phyloP scores from a whole-genome alignment of 2,113 vertebrate species.

The Balaeniceps rex region DNA sequence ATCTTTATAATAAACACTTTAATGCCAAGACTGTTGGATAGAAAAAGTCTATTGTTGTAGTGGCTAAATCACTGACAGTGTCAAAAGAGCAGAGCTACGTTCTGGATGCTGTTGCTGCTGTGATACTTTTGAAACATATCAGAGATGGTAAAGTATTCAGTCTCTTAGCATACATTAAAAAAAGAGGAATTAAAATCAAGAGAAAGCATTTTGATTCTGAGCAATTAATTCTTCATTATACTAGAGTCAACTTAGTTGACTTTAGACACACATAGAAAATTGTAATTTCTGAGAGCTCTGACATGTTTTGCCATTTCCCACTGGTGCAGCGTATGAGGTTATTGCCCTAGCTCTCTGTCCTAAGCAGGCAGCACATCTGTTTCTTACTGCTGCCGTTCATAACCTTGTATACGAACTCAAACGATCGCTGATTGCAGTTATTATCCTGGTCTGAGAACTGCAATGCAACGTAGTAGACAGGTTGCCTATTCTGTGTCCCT shows the following conservation, averaged over 20 bases:
- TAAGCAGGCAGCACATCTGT: not conserved
- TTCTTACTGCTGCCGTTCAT: not conserved
- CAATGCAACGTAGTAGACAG: not conserved
- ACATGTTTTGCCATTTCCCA: not conserved
- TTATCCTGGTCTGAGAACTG: not conserved
- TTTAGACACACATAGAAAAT: not conserved
- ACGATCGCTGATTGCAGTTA: not conserved
- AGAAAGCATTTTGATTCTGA: conserved; percentile 1
- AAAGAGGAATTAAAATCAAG: not conserved
- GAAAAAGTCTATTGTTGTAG: not conserved
- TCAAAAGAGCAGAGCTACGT: not conserved
- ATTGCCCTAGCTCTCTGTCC: not conserved
- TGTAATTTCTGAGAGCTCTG: not conserved
- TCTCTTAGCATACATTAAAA: not conserved
- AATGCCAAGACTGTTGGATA: not conserved
- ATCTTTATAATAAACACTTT: not conserved
- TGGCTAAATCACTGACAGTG: not conserved
- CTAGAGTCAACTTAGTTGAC: not conserved
- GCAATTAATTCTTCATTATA: not conserved
- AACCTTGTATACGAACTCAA: not conserved
- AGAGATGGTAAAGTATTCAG: not conserved
- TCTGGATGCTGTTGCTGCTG: not conserved
- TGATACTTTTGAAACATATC: not conserved
- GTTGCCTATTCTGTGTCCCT: not conserved
- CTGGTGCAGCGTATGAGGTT: not conserved